phyloP scores from a whole-genome alignment of 2,888 invertebrate genomes.

The Chrysotoxum bicinctum region DNA sequence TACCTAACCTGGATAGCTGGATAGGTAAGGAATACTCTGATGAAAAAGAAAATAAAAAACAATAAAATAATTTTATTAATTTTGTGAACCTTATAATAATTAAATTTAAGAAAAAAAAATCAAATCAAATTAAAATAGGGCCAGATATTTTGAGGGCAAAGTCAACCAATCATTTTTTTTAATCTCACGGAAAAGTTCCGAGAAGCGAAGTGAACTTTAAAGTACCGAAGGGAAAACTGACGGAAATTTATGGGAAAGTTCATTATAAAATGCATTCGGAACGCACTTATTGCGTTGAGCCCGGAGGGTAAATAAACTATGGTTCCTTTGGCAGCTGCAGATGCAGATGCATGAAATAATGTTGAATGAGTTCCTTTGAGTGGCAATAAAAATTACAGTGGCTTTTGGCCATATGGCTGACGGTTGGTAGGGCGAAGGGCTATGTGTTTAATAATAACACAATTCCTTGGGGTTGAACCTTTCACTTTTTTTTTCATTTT shows the following conservation, averaged over 20 bases:
- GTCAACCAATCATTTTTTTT: slow-evolving; percentile 64
- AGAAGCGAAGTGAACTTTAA: slow-evolving; percentile 30
- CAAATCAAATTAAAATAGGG: slow-evolving; percentile 23
- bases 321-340: not conserved
- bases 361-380: slow-evolving; percentile 5
- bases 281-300: slow-evolving; percentile 22
- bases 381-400: slow-evolving; percentile 23
- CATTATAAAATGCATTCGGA: slow-evolving; percentile 21
- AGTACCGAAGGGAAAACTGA: not conserved
- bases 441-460: not conserved
- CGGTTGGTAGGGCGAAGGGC: not conserved
- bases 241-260: slow-evolving; percentile 9
- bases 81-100: no score
- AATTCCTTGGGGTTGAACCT: not conserved
- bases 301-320: slow-evolving; percentile 20
- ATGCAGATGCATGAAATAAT: not conserved
- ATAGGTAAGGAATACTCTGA: no score
- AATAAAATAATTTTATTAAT: no score
- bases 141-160: slow-evolving; percentile 37
- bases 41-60: no score
- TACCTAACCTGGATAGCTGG: not conserved
- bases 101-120: not conserved
- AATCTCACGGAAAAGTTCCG: slow-evolving; percentile 37
- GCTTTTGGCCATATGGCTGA: not conserved
- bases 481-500: not conserved